Percentiles rank a stretch among this genome's conserved stretches.
phyloP scores from a whole-genome alignment of 2,888 invertebrate species.

The Tetropium fuscum region DNA sequence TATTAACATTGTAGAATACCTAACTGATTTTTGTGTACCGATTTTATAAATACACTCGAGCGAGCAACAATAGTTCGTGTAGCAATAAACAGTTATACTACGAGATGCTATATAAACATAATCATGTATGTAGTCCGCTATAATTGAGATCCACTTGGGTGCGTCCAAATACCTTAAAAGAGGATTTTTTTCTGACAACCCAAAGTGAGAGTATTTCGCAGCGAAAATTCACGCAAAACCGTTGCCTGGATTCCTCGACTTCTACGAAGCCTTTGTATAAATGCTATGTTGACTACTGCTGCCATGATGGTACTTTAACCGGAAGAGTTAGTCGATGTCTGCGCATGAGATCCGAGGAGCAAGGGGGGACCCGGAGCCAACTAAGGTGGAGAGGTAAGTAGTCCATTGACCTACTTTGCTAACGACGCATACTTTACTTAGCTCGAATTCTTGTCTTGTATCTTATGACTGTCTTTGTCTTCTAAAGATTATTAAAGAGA shows the following conservation, averaged over 20 bases:
- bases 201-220: slow-evolving; percentile 22
- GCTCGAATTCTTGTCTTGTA: slow-evolving; percentile 32
- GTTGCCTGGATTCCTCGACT: slow-evolving; percentile 19
- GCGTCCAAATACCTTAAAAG: background rate
- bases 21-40: background rate
- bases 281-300: slow-evolving; percentile 18
- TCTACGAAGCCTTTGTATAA: slow-evolving; percentile 8
- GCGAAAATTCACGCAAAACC: slow-evolving; percentile 12
- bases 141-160: background rate
- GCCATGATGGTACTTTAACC: slow-evolving; percentile 46
- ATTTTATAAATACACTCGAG: too few species aligned
- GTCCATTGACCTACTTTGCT: slow-evolving; percentile 62
- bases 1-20: background rate
- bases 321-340: slow-evolving; percentile 57
- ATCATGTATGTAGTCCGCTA: background rate
- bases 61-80: too few species aligned
- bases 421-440: slow-evolving; percentile 55
- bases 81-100: too few species aligned
- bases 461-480: slow-evolving; percentile 35
- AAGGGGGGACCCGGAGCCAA: slow-evolving; percentile 53
- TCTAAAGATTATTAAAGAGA: slow-evolving; percentile 17
- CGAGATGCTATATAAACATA: too few species aligned
- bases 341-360: slow-evolving; percentile 51
- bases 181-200: slow-evolving; percentile 10
- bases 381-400: slow-evolving; percentile 54